Conservation (phyloP, 92 coral and sea anemone genomes). For the Plumapathes pennacea region DNA sequence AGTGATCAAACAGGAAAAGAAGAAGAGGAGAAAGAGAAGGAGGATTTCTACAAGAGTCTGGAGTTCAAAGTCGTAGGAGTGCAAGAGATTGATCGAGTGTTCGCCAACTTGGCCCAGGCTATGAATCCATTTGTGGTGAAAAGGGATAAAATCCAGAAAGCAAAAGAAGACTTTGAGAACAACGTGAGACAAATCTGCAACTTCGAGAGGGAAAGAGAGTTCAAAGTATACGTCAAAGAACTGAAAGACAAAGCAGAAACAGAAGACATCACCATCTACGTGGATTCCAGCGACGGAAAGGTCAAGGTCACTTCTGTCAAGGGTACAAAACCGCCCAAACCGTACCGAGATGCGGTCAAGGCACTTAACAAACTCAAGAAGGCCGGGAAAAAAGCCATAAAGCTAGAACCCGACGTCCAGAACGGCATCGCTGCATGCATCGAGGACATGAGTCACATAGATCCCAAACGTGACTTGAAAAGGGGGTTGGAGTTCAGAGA, state of each 20-base stretch:
- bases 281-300: slow-evolving; percentile 52
- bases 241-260: slow-evolving; percentile 69
- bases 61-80: slow-evolving; percentile 59
- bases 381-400: slow-evolving; percentile 41
- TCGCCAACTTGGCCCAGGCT: slow-evolving; percentile 51
- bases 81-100: slow-evolving; percentile 63
- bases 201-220: slow-evolving; percentile 59
- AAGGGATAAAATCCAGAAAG: slow-evolving; percentile 67
- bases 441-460: slow-evolving; percentile 52
- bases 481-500: slow-evolving; percentile 57
- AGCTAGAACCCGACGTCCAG: slow-evolving; percentile 70
- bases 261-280: slow-evolving; percentile 68
- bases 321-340: slow-evolving; percentile 76
- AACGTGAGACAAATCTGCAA: slow-evolving; percentile 42
- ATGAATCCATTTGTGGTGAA: slow-evolving; percentile 59
- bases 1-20: slow-evolving; percentile 1
- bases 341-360: slow-evolving; percentile 76
- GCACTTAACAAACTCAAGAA: slow-evolving; percentile 55
- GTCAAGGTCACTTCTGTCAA: slow-evolving; percentile 57
- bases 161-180: slow-evolving; percentile 67
- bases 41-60: slow-evolving; percentile 62
- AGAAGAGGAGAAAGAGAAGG: slow-evolving; percentile 41
- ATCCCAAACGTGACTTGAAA: slow-evolving; percentile 64
- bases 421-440: slow-evolving; percentile 54
- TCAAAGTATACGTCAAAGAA: slow-evolving; percentile 66